Evolutionary conservation across 2,113 vertebrate genomes (phyloP).

Genomic region (Platysteira castanea): DNA sequence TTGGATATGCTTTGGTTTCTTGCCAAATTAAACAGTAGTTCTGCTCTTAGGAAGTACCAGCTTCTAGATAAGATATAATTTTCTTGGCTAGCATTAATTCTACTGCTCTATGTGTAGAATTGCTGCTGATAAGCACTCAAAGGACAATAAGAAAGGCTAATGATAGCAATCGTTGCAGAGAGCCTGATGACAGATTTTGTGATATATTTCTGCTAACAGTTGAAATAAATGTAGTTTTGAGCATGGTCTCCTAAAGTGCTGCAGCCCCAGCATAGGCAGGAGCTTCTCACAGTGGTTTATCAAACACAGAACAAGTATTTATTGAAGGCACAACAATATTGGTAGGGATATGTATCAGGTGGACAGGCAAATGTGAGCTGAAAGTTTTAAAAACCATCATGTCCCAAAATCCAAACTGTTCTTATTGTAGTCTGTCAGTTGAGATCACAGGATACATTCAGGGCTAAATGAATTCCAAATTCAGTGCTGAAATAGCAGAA

Average conservation of each 20-base stretch:
- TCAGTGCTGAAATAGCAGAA: not conserved
- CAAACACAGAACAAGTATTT: not conserved
- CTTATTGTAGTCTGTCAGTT: not conserved
- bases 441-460: not conserved
- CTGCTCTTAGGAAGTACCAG: not conserved
- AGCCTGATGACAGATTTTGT: not conserved
- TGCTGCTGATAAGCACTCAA: not conserved
- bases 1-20: not conserved
- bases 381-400: not conserved
- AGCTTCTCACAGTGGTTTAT: not conserved
- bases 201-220: not conserved
- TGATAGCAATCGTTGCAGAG: not conserved
- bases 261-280: not conserved
- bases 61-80: not conserved
- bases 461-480: not conserved
- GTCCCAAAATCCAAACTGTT: not conserved
- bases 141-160: not conserved
- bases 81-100: not conserved
- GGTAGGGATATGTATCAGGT: not conserved
- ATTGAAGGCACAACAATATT: not conserved
- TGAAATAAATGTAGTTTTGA: not conserved
- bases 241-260: not conserved
- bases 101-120: not conserved
- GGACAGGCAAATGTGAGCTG: not conserved
- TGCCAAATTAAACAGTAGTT: conserved; percentile 27